Conservation (phyloP, 2,797 vertebrate genomes). For the Aphelocoma californica region DNA sequence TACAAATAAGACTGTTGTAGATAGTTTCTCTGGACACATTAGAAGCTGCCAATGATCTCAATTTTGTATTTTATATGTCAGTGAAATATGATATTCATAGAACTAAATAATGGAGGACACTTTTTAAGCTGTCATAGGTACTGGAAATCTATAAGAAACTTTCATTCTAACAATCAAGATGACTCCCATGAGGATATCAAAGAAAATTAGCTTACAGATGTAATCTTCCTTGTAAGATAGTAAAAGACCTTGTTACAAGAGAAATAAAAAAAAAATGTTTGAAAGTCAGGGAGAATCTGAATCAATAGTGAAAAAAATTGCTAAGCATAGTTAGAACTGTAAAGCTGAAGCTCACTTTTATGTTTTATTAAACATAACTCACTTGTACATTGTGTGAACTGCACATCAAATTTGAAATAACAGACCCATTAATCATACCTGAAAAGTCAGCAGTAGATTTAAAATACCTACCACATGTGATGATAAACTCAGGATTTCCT, state of each 20-base stretch:
- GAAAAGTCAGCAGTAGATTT: background rate
- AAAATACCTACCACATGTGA: background rate
- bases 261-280: background rate
- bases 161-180: background rate
- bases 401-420: background rate
- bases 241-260: background rate
- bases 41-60: background rate
- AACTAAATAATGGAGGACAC: background rate
- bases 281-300: background rate
- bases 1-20: background rate
- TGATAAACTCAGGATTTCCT: background rate
- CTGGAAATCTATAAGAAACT: background rate
- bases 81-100: background rate
- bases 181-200: background rate
- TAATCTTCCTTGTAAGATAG: background rate
- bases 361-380: constrained; percentile 31
- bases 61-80: background rate
- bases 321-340: background rate
- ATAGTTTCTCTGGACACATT: background rate
- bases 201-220: constrained; percentile 21
- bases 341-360: background rate
- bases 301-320: background rate
- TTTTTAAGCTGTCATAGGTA: background rate
- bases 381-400: background rate
- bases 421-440: constrained; percentile 8